Conservation (phyloP, 2,888 invertebrate genomes). For the Eurytoma californica region DNA sequence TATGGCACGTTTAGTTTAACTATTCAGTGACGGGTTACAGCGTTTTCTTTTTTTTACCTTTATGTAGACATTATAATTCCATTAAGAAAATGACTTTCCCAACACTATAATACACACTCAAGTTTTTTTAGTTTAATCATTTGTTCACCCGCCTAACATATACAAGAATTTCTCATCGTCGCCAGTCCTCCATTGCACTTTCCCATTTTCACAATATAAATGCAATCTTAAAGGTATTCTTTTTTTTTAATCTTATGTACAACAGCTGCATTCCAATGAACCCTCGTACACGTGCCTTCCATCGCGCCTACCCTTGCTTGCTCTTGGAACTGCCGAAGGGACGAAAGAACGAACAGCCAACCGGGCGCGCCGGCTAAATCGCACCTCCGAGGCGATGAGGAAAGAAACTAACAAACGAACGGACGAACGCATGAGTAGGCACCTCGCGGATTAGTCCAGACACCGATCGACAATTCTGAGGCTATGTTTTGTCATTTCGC, state of each 20-base stretch:
- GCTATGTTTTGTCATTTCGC: no score
- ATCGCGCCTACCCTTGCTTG: conserved; percentile 60
- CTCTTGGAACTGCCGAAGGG: conserved; percentile 17
- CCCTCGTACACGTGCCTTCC: conserved; percentile 60
- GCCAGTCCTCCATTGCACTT: conserved; percentile 72
- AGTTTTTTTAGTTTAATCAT: conserved; percentile 33
- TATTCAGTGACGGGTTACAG: conserved; percentile 62
- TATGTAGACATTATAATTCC: conserved; percentile 65
- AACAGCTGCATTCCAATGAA: conserved; percentile 66
- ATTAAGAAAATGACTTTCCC: conserved; percentile 60
- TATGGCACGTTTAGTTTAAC: conserved; percentile 74
- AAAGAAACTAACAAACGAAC: no score
- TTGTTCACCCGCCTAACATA: conserved; percentile 46
- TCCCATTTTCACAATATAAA: conserved; percentile 73
- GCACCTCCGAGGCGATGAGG: conserved; percentile 46
- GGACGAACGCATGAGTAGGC: conserved; percentile 17
- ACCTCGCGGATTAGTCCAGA: no score
- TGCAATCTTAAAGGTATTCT: conserved; percentile 71
- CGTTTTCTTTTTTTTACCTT: conserved; percentile 60
- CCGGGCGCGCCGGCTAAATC: no score
- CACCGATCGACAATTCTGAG: no score
- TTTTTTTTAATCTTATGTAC: conserved; percentile 63
- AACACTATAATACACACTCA: conserved; percentile 46
- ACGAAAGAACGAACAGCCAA: no score
- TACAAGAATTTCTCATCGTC: conserved; percentile 51